A percentile compares a stretch with the other conserved stretches of the same genome.
phyloP scores from a whole-genome alignment of 2,113 vertebrate genomes.

The Psilopsiagon aymara region DNA sequence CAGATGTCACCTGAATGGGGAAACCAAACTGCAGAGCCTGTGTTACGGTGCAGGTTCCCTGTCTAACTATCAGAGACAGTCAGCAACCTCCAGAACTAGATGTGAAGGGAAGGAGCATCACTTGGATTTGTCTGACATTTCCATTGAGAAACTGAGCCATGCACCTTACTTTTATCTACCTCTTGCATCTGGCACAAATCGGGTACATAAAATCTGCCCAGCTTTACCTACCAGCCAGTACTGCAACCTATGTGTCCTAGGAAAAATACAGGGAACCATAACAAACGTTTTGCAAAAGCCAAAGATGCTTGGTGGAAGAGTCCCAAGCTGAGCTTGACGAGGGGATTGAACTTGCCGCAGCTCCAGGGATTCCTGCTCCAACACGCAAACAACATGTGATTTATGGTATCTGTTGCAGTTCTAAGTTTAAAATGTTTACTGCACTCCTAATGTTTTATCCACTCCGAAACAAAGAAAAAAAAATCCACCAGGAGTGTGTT shows the following conservation, averaged over 20 bases:
- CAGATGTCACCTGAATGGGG: background rate
- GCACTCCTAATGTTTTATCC: background rate
- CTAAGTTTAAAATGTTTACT: conserved; percentile 39
- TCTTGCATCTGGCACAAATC: background rate
- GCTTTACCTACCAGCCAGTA: background rate
- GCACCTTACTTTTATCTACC: background rate
- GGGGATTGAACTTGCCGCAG: background rate
- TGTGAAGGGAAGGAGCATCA: background rate
- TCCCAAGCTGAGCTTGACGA: conserved; percentile 8
- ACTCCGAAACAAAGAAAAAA: background rate
- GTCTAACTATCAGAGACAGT: background rate
- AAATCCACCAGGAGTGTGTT: background rate
- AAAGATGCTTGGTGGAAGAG: background rate
- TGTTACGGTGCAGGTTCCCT: background rate
- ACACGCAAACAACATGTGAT: background rate
- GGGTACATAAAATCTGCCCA: background rate
- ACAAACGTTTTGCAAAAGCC: background rate
- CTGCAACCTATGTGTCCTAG: background rate
- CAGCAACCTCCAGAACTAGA: background rate
- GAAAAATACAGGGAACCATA: background rate
- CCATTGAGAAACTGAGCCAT: background rate
- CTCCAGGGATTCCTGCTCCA: background rate
- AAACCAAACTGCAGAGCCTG: background rate
- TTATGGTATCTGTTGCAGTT: conserved; percentile 16
- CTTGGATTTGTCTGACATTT: background rate